Evolutionary conservation across 2,113 vertebrate genomes (phyloP), one percentile per base, ranked within the genome.

Genomic region (Collichthys lucidus): DNA sequence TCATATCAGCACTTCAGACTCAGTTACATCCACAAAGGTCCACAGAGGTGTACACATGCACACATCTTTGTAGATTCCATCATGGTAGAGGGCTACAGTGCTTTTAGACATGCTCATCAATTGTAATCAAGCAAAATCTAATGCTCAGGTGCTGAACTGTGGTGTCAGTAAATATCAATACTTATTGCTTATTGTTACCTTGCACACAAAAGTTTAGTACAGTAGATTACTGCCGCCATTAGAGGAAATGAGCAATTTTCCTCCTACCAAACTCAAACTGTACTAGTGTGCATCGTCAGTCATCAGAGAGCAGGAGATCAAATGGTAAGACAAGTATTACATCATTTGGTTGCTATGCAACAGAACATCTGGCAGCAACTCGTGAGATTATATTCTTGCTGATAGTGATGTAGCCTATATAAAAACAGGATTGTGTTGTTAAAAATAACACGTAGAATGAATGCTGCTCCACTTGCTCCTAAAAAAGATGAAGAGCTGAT

Each of bases 321-420:
- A 88, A 79, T 26, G 22, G n/a, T 16, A 12, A 74, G 74, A 60
- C 19, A 3, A 56, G 50, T 11, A 50, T 68, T 80, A 50, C 76
- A 83, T 86, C 80, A 81, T 50, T 29, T 29, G 59, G 86, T 87
- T 91, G 84, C 86, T 71, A 81, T 22, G 86, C 90, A 85, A 90
- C 90, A 69, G 40, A 65, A 83, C 26, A 60, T 67, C 70, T 64
- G 70, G 85, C 59, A 75, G 56, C 63, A 84, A 66, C 56, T 64
- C 61, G 47, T 15, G 8, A 52, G 74, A 55, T 26, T 26, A 22
- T 59, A 31, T 69, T 42, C 40, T 47, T 47, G 19, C 20, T n/a
- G 47, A 63, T 64, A 42, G 47, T 52, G 49, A 56, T 56, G 6
- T 26, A 60, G 50, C 49, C 24, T 19, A 49, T 40, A 60, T 47